phyloP scores from a whole-genome alignment of 2,113 vertebrate genomes.

The Nibea coibor region DNA sequence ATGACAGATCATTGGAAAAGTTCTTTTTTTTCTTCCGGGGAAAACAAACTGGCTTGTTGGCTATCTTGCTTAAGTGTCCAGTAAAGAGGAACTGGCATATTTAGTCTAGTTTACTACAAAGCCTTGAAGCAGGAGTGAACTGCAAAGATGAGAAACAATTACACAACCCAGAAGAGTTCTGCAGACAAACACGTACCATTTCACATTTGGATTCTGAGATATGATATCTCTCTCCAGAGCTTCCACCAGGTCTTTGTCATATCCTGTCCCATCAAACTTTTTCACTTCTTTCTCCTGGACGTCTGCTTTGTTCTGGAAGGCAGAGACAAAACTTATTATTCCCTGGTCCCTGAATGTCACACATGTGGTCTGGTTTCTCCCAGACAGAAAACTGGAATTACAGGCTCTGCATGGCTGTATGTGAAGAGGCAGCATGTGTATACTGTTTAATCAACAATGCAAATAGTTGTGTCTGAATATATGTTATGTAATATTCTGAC shows the following conservation, averaged over 20 bases:
- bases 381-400: constrained; percentile 43
- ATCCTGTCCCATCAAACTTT: constrained; percentile 93
- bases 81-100: neutral
- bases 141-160: neutral
- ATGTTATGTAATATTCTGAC: neutral
- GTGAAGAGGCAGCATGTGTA: constrained; percentile 32
- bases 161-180: neutral
- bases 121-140: neutral
- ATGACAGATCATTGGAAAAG: neutral
- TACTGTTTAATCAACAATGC: constrained; percentile 40
- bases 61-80: neutral
- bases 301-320: constrained; percentile 89
- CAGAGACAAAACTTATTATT: constrained; percentile 11
- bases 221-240: constrained; percentile 97
- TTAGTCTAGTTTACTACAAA: neutral
- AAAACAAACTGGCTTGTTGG: neutral
- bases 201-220: constrained; percentile 96
- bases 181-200: constrained; percentile 86
- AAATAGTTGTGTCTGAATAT: constrained; percentile 29
- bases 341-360: neutral
- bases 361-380: neutral
- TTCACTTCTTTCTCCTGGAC: constrained; percentile 91
- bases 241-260: constrained; percentile 97
- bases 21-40: neutral
- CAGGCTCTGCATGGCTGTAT: constrained; percentile 13